Evolutionary conservation across 2,888 invertebrate genomes (phyloP).

Genomic region (Archips crataeganus): DNA sequence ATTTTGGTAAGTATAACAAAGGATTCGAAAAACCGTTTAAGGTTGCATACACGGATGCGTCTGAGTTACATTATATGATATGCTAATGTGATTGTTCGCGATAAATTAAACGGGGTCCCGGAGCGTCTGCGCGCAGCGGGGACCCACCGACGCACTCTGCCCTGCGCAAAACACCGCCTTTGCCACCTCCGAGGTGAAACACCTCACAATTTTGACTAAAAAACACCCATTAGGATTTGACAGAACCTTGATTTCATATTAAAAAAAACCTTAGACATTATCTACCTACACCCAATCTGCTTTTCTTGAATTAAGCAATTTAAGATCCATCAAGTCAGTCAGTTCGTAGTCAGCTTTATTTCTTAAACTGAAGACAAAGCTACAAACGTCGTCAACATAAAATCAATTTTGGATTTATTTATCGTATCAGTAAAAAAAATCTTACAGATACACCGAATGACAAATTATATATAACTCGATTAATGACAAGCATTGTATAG

Average conservation of each 20-base stretch:
- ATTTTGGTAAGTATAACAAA: constrained; percentile 75
- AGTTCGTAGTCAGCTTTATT: too few relatives aligned
- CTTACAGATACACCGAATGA: neutral
- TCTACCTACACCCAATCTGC: too few relatives aligned
- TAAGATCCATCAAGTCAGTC: neutral
- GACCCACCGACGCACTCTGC: constrained; percentile 69
- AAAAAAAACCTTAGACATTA: too few relatives aligned
- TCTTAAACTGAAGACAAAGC: too few relatives aligned
- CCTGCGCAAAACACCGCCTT: constrained; percentile 50
- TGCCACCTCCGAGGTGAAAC: constrained; percentile 68
- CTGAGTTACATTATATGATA: constrained; percentile 82
- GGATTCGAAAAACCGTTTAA: constrained; percentile 82
- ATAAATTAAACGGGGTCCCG: constrained; percentile 77
- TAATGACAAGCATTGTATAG: constrained; percentile 65
- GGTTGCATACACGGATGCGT: constrained; percentile 75
- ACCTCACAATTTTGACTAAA: constrained; percentile 69
- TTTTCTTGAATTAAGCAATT: neutral
- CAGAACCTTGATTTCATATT: neutral
- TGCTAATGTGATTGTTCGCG: constrained; percentile 84
- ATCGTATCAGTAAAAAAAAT: too few relatives aligned
- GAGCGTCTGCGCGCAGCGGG: constrained; percentile 71
- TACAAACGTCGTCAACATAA: too few relatives aligned
- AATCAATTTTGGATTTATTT: too few relatives aligned
- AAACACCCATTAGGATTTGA: neutral
- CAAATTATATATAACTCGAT: constrained; percentile 58